Evolutionary conservation across 2,797 vertebrate species (phyloP).

Genomic region (Novumbra hubbsi): DNA sequence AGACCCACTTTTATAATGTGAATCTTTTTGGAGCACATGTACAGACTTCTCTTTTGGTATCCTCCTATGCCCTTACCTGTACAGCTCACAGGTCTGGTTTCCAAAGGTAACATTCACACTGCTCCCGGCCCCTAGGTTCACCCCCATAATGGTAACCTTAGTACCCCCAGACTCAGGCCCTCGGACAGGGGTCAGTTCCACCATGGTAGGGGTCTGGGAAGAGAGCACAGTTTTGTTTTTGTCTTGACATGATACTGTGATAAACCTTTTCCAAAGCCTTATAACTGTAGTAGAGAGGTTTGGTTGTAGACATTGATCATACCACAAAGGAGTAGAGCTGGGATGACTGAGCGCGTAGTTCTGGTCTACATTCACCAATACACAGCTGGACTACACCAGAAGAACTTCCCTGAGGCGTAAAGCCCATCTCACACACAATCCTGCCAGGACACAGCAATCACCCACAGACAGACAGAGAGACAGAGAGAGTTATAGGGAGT

Average conservation of each 20-base stretch:
- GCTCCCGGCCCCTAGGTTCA: conserved; percentile 88
- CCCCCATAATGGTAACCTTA: conserved; percentile 89
- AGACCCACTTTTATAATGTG: conserved; percentile 22
- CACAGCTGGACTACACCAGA: conserved; percentile 90
- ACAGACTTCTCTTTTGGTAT: conserved; percentile 5
- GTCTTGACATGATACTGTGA: background rate
- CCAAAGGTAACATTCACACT: conserved; percentile 82
- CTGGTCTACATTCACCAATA: conserved; percentile 89
- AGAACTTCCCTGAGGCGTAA: conserved; percentile 71
- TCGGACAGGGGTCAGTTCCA: conserved; percentile 81
- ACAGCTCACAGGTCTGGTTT: conserved; percentile 91
- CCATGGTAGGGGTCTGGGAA: conserved; percentile 81
- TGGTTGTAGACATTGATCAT: conserved; percentile 34
- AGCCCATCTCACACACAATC: conserved; percentile 94
- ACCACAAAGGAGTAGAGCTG: conserved; percentile 93
- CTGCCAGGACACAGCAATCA: conserved; percentile 60
- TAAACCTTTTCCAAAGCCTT: background rate
- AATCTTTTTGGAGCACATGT: conserved; percentile 29
- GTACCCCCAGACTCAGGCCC: conserved; percentile 94
- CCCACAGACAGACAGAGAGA: background rate
- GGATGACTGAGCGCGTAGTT: conserved; percentile 85
- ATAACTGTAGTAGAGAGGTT: background rate
- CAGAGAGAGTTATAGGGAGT: background rate
- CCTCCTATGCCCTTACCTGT: conserved; percentile 73
- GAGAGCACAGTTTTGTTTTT: background rate